These are phyloP conservation scores for Botia kubotai DNA, from an alignment of 2,797 vertebrate species.

Conservation along the genomic window DNA sequence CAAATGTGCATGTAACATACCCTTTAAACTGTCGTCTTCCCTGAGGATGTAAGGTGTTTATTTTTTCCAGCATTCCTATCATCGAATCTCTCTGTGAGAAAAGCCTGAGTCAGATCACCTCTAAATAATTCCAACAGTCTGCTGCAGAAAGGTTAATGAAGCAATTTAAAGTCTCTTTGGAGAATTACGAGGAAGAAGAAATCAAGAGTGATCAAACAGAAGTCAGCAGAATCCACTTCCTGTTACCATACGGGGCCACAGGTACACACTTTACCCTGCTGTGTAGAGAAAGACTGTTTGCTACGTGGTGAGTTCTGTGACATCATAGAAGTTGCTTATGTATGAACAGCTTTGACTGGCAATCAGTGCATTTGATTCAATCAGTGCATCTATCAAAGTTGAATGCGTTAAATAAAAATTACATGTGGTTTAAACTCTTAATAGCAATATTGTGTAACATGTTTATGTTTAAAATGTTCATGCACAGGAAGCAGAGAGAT, in stretches of 20 bases:
- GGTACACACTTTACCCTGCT: constrained; percentile 11
- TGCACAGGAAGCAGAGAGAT: not conserved
- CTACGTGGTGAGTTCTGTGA: constrained; percentile 29
- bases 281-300: constrained; percentile 23
- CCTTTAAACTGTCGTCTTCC: constrained; percentile 25
- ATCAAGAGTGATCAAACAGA: constrained; percentile 50
- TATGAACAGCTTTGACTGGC: not conserved
- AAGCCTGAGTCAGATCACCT: constrained; percentile 55
- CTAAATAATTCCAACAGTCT: constrained; percentile 65
- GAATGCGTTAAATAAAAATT: not conserved
- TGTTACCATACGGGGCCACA: constrained; percentile 12
- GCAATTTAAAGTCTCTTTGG: constrained; percentile 66
- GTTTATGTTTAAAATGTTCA: too few species aligned
- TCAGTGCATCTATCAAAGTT: not conserved
- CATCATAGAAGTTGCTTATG: constrained; percentile 9
- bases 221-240: constrained; percentile 36
- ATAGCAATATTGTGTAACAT: too few species aligned
- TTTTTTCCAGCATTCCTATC: constrained; percentile 52
- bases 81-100: constrained; percentile 48
- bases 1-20: constrained; percentile 16
- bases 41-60: constrained; percentile 49
- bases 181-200: constrained; percentile 50
- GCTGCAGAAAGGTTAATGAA: constrained; percentile 71
- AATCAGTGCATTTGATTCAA: not conserved
- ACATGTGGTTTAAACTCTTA: not conserved